Percentiles rank a stretch among this genome's conserved stretches.
These are phyloP conservation scores for Premnoplex brunnescens DNA, from an alignment of 2,797 vertebrate species.

Conservation along the genomic window DNA sequence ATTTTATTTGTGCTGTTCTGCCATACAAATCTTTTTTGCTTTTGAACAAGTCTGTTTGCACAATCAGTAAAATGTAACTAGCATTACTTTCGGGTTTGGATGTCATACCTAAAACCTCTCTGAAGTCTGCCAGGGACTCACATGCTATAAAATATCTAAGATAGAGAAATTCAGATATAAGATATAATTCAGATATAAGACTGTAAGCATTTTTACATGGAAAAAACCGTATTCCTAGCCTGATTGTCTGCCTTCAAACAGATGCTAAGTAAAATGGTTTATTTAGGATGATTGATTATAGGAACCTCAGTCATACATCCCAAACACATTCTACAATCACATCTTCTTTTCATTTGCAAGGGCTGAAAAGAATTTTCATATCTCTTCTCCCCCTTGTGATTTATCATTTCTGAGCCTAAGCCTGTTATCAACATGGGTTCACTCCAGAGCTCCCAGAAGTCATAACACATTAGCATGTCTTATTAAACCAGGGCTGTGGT, in stretches of 20 bases:
- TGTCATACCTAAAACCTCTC: background rate
- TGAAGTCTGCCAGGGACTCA: background rate
- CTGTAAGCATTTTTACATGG: background rate
- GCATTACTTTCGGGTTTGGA: background rate
- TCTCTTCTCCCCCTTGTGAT: slow-evolving; percentile 71
- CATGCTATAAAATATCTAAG: background rate
- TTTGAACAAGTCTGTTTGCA: background rate
- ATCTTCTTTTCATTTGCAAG: slow-evolving; percentile 78
- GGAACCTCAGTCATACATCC: slow-evolving; percentile 64
- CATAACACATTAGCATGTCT: slow-evolving; percentile 75
- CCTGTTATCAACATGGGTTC: slow-evolving; percentile 75
- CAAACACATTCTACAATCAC: slow-evolving; percentile 71
- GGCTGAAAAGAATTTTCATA: slow-evolving; percentile 77
- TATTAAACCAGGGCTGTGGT: slow-evolving; percentile 75
- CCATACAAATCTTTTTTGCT: background rate
- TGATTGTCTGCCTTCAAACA: slow-evolving; percentile 51
- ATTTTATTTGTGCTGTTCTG: background rate
- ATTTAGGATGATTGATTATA: slow-evolving; percentile 76
- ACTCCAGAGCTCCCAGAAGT: slow-evolving; percentile 71
- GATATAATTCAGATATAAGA: background rate
- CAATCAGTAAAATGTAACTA: background rate
- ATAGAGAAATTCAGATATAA: slow-evolving; percentile 17
- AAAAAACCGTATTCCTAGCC: background rate
- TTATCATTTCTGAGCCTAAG: slow-evolving; percentile 75
- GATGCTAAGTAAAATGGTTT: slow-evolving; percentile 74